Percentiles rank a stretch among this genome's conserved stretches.
phyloP scores from a whole-genome alignment of 2,113 vertebrate species.

The Bothrops jararaca region DNA sequence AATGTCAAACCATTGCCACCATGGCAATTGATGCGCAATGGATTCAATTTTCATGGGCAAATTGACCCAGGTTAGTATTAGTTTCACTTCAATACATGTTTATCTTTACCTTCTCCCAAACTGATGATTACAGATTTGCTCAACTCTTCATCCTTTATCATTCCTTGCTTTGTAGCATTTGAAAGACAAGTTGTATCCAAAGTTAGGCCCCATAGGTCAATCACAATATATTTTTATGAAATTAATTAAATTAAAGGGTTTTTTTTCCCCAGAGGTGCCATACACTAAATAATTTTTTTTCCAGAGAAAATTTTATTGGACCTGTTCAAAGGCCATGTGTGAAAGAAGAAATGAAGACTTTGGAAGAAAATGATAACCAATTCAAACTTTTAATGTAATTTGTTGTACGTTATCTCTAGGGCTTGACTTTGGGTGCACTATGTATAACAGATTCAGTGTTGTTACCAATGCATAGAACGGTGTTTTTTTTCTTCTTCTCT shows the following conservation, averaged over 20 bases:
- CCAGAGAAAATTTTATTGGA: not conserved
- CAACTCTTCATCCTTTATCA: not conserved
- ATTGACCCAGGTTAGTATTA: not conserved
- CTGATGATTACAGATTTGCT: not conserved
- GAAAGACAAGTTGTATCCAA: not conserved
- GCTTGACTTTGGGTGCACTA: not conserved
- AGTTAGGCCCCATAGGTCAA: not conserved
- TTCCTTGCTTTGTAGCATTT: accelerated
- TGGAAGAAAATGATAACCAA: not conserved
- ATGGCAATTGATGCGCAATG: not conserved
- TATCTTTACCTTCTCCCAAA: not conserved
- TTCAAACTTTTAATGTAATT: not conserved
- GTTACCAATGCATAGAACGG: not conserved
- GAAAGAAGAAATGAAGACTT: not conserved
- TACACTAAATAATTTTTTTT: not conserved
- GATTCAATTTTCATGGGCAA: not conserved
- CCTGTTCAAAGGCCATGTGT: not conserved
- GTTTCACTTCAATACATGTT: not conserved
- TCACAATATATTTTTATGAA: not conserved
- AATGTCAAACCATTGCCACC: not conserved
- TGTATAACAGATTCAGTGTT: not conserved
- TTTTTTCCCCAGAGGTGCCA: not conserved
- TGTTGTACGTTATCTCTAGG: not conserved
- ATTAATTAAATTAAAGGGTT: not conserved
- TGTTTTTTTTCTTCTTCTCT: no score